Evolutionary conservation across 1,140 invertebrate genomes (phyloP), one percentile per base, ranked within the genome.

Genomic region (Zeugodacus cucurbitae): DNA sequence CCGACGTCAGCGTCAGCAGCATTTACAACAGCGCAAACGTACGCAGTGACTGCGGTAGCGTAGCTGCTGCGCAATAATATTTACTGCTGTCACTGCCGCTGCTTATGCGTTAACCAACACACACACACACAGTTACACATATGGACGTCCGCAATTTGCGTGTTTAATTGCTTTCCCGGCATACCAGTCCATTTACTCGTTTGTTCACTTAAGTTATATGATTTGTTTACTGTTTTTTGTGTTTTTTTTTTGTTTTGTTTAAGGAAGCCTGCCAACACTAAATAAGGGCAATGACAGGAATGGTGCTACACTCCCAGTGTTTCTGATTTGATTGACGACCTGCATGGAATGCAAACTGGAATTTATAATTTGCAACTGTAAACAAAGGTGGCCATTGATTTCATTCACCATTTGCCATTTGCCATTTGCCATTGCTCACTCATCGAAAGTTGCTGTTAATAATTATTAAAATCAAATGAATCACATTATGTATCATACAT

Each of bases 291-390:
- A 82, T 41, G 74, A 3, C 74, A 48, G 74, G 22, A 41, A 82
- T 17, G n/a, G 58, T 26, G n/a, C n/a, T 4, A 48, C 37, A 48
- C 37, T 48, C 7, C 22, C n/a, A 54, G 22, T 48, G 37, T 20
- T n/a, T n/a, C n/a, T n/a, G n/a, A 54, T 54, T 82, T 82, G 70
- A 78, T 78, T 78, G 70, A 44, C 22, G 37, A 78, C 37, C 70
- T 78, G 70, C 6, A 44, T 22, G 74, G 74, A 26, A 82, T 82
- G 26, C 37, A 48, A 54, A 29, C n/a, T 82, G 37, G 37, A 82
- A 44, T 82, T 78, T 7, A 17, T 22, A 78, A 37, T 41, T 37
- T 26, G 29, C 29, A 78, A 78, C 7, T 78, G 37, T 78, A 78
- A 78, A 78, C 70, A 78, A 41, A 70, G 32, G 64, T 37, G 22